These are phyloP conservation scores for Papilio helenus DNA, from an alignment of 1,140 invertebrate species.

Conservation along the genomic window DNA sequence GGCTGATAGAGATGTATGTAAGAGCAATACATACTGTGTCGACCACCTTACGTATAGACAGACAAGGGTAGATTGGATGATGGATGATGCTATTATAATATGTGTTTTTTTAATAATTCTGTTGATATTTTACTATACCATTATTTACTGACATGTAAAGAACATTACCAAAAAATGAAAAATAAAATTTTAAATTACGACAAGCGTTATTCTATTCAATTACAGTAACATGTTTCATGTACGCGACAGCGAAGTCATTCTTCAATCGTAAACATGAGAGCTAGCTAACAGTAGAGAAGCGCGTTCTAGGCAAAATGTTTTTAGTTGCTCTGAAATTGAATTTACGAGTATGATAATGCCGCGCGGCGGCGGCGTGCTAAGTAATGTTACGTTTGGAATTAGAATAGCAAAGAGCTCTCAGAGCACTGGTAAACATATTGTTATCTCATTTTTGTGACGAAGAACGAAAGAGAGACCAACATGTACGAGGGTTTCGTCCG, in stretches of 20 bases:
- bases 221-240: not conserved
- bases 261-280: constrained; percentile 1
- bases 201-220: not conserved
- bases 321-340: constrained; percentile 25
- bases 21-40: too few species aligned
- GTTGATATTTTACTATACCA: too few species aligned
- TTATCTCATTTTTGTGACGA: not conserved
- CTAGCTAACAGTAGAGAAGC: not conserved
- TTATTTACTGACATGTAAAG: too few species aligned
- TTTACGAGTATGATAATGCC: constrained; percentile 27
- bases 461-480: not conserved
- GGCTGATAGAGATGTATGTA: too few species aligned
- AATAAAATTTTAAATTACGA: not conserved
- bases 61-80: too few species aligned
- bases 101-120: too few species aligned
- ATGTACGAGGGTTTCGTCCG: too few species aligned
- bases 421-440: not conserved
- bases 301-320: constrained; percentile 8
- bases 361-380: constrained; percentile 2
- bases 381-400: constrained; percentile 18
- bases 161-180: not conserved
- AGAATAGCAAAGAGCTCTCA: constrained; percentile 27
- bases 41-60: too few species aligned
- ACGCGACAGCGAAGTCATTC: not conserved
- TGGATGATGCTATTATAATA: too few species aligned